Conservation (phyloP, 1,140 invertebrate species). For the Acromyrmex echinatior region DNA sequence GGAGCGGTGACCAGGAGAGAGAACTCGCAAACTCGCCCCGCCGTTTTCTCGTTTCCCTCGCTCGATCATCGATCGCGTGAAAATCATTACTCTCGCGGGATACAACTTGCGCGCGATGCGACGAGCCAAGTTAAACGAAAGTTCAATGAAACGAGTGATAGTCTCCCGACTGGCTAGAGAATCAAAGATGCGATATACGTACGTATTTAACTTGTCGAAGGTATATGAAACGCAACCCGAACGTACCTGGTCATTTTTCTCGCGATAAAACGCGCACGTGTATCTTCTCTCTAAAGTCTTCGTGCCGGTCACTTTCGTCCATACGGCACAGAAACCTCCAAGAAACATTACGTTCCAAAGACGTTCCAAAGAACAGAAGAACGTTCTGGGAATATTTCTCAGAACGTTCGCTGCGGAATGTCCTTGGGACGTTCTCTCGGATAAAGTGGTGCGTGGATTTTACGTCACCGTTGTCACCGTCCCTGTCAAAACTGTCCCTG, state of each 20-base stretch:
- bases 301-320: not conserved
- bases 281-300: not conserved
- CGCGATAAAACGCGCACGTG: not conserved
- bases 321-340: too few relatives aligned
- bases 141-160: slow-evolving; percentile 18
- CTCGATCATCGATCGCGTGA: slow-evolving; percentile 36
- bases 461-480: too few relatives aligned
- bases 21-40: slow-evolving; percentile 10
- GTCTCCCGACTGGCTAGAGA: slow-evolving; percentile 4
- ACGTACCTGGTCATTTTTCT: not conserved
- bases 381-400: too few relatives aligned
- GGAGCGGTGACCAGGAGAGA: slow-evolving; percentile 55
- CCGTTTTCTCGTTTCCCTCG: not conserved
- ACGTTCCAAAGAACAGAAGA: too few relatives aligned
- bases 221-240: not conserved
- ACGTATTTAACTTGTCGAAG: not conserved
- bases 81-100: slow-evolving; percentile 30
- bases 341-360: too few relatives aligned
- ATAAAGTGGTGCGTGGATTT: not conserved
- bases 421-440: not conserved
- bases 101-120: not conserved
- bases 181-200: slow-evolving; percentile 14
- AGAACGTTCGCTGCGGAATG: too few relatives aligned
- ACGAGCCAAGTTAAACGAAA: not conserved
- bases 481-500: too few relatives aligned